Conservation (phyloP, 2,113 vertebrate genomes). For the Poecile atricapillus region DNA sequence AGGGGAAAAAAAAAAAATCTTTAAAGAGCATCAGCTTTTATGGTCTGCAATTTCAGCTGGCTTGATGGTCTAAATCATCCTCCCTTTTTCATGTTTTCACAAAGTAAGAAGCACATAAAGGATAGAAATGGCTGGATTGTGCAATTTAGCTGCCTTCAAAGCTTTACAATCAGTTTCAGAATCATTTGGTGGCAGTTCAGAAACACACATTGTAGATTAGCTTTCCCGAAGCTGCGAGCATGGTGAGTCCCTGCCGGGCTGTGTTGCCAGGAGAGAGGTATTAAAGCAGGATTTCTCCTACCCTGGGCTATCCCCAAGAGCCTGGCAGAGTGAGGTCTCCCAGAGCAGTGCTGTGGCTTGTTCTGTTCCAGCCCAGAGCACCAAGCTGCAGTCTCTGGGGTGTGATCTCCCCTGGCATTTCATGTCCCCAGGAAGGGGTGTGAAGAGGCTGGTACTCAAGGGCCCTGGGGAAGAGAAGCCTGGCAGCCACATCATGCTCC, state of each 20-base stretch:
- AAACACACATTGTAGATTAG: constrained; percentile 57
- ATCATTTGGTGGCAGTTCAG: constrained; percentile 56
- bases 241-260: neutral
- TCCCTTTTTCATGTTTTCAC: constrained; percentile 67
- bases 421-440: neutral
- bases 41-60: constrained; percentile 52
- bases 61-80: constrained; percentile 57
- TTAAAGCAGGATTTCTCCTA: constrained; percentile 28
- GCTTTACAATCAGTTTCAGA: constrained; percentile 64
- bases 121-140: constrained; percentile 53
- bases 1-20: constrained; percentile 3
- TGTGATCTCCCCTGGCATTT: neutral
- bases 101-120: constrained; percentile 57
- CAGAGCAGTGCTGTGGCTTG: fast-evolving
- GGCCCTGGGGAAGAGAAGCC: neutral
- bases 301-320: constrained; percentile 2
- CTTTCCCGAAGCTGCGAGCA: neutral
- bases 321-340: neutral
- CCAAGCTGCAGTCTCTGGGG: neutral
- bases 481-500: neutral
- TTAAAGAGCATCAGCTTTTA: constrained; percentile 61
- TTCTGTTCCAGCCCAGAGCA: neutral
- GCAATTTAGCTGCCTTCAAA: constrained; percentile 64
- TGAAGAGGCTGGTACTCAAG: neutral
- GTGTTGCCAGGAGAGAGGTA: neutral